These are phyloP conservation scores for Rhamphomyia laevipes DNA, from an alignment of 2,888 invertebrate species.

Conservation along the genomic window DNA sequence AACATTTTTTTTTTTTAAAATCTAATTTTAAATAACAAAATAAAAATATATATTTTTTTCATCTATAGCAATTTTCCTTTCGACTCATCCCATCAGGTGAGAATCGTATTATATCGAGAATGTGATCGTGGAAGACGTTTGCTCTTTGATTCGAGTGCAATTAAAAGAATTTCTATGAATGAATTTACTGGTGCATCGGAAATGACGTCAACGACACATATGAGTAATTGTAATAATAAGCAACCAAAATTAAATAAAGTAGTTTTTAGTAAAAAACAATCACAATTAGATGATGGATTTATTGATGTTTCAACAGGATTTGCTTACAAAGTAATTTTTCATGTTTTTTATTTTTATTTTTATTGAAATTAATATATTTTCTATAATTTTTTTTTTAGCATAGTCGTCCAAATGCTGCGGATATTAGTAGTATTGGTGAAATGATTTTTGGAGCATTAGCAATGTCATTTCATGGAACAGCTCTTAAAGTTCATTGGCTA, in stretches of 20 bases:
- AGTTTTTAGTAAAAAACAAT: constrained; percentile 21
- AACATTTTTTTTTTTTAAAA: too few relatives aligned
- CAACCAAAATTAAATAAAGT: constrained; percentile 7
- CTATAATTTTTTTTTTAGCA: constrained; percentile 38
- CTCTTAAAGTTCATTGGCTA: constrained; percentile 60
- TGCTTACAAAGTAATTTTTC: constrained; percentile 49
- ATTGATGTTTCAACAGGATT: constrained; percentile 53
- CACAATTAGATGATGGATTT: constrained; percentile 28
- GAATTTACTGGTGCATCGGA: constrained; percentile 12
- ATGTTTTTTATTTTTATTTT: neutral
- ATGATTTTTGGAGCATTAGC: constrained; percentile 88
- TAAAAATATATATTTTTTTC: too few relatives aligned
- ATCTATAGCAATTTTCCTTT: constrained; percentile 44
- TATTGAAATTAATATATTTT: neutral
- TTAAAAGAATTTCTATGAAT: constrained; percentile 45
- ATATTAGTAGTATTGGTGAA: constrained; percentile 69
- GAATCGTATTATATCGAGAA: constrained; percentile 74
- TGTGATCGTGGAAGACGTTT: constrained; percentile 73
- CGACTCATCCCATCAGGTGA: constrained; percentile 57
- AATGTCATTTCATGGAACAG: constrained; percentile 75
- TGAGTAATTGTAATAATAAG: constrained; percentile 16
- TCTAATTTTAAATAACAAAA: too few relatives aligned
- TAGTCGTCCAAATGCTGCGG: constrained; percentile 48
- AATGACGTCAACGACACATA: constrained; percentile 16
- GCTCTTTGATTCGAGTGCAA: constrained; percentile 68